phyloP scores from a whole-genome alignment of 2,797 vertebrate species.

The Darevskia mixta region DNA sequence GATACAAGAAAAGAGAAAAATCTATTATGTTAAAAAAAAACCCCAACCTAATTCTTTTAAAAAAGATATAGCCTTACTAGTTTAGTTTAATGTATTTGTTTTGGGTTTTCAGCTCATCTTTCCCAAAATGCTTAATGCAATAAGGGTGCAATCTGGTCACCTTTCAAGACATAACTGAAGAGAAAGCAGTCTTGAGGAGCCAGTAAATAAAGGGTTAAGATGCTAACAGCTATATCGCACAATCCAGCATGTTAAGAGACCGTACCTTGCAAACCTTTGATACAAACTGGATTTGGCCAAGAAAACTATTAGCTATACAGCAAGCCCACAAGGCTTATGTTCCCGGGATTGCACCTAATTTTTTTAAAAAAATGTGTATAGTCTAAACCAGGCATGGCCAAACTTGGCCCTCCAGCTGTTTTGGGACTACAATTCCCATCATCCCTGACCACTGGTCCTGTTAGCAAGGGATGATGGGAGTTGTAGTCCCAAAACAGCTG shows the following conservation, averaged over 20 bases:
- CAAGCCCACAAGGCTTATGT: too few relatives aligned
- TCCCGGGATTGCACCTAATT: too few relatives aligned
- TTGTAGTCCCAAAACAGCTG: too few relatives aligned
- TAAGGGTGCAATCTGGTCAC: not conserved
- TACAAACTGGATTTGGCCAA: not conserved
- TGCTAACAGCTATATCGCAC: not conserved
- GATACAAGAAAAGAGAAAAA: too few relatives aligned
- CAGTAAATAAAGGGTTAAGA: not conserved
- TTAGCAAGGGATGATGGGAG: too few relatives aligned
- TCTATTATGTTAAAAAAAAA: too few relatives aligned
- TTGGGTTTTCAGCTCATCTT: not conserved
- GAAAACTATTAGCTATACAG: not conserved
- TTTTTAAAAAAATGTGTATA: too few relatives aligned
- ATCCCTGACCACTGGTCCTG: too few relatives aligned
- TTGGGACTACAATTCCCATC: too few relatives aligned
- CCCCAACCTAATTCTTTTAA: not conserved
- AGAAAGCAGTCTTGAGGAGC: not conserved
- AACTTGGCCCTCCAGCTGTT: too few relatives aligned
- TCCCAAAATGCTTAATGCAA: not conserved
- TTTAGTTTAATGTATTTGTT: not conserved
- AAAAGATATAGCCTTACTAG: not conserved
- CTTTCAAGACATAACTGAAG: not conserved
- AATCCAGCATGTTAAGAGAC: not conserved
- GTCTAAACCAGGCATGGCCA: too few relatives aligned
- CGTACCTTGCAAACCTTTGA: not conserved